A percentile compares a stretch with the other conserved stretches of the same genome.
These are phyloP conservation scores for Forbesichthys agassizii DNA, from an alignment of 2,113 vertebrate genomes.

Conservation along the genomic window DNA sequence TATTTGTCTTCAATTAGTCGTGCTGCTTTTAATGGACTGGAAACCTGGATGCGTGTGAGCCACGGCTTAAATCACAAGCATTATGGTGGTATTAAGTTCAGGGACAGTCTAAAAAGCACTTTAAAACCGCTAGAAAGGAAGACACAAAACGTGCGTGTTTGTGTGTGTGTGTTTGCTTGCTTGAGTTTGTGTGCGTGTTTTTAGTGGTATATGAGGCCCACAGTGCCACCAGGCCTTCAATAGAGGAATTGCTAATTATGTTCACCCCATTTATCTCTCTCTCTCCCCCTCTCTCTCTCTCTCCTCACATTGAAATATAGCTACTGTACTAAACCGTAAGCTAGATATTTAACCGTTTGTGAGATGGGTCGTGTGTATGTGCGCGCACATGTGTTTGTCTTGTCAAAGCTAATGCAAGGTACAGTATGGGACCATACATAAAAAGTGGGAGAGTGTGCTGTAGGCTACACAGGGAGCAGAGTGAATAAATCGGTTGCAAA, in stretches of 20 bases:
- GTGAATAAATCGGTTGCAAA: slow-evolving; percentile 23
- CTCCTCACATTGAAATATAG: background rate
- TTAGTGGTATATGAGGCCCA: slow-evolving; percentile 58
- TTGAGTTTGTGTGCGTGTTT: slow-evolving; percentile 23
- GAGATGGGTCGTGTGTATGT: background rate
- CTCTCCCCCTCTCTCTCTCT: background rate
- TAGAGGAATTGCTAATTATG: slow-evolving; percentile 57
- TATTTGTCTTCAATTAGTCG: background rate
- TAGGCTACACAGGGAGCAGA: background rate
- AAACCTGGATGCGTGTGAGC: background rate
- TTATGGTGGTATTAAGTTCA: background rate
- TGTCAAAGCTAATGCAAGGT: background rate
- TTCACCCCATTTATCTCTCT: background rate
- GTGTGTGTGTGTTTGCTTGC: background rate
- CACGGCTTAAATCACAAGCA: background rate
- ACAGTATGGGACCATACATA: background rate
- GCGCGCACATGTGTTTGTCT: slow-evolving; percentile 9
- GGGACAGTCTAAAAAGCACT: too few relatives aligned
- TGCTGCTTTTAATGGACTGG: background rate
- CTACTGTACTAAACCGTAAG: background rate
- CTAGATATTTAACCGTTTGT: background rate
- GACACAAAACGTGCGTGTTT: slow-evolving; percentile 14
- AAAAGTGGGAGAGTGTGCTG: background rate
- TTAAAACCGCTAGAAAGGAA: slow-evolving; percentile 11
- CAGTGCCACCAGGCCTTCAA: slow-evolving; percentile 74